Percentiles rank a stretch among this genome's conserved stretches.
Evolutionary conservation across 2,113 vertebrate species (phyloP).

Genomic region (Hippocampus mohnikei): DNA sequence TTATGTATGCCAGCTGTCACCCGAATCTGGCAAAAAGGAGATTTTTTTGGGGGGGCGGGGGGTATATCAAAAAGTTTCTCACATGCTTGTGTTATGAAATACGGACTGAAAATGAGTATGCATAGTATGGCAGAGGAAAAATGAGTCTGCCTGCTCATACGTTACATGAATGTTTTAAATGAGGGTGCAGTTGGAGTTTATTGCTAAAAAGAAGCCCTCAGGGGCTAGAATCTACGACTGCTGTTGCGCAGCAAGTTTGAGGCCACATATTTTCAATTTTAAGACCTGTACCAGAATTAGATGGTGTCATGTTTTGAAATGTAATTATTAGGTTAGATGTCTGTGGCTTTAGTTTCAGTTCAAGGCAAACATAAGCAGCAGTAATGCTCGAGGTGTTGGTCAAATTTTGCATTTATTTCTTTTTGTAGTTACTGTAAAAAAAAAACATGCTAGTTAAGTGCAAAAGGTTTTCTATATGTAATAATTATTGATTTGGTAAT

Average conservation of each 20-base stretch:
- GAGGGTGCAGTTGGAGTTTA: background rate
- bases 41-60: background rate
- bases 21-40: background rate
- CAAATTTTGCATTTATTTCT: background rate
- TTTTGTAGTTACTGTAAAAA: background rate
- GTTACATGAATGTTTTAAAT: conserved; percentile 15
- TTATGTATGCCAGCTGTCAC: background rate
- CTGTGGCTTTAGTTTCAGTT: conserved; percentile 3
- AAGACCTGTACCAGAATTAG: conserved; percentile 12
- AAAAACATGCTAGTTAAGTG: background rate
- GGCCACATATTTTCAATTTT: conserved; percentile 20
- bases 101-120: background rate
- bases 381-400: background rate
- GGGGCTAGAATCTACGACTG: conserved; percentile 13
- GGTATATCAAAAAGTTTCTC: background rate
- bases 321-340: conserved; percentile 32
- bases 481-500: too few species aligned
- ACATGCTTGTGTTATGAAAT: background rate
- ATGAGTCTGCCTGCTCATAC: background rate
- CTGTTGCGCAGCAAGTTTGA: conserved; percentile 21
- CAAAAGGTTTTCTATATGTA: too few species aligned
- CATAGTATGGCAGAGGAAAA: background rate
- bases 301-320: conserved; percentile 27
- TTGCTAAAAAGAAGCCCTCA: background rate
- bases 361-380: background rate